Base-by-base conservation (phyloP, 2,888 invertebrate species). In the Aporophyla lueneburgensis region DNA sequence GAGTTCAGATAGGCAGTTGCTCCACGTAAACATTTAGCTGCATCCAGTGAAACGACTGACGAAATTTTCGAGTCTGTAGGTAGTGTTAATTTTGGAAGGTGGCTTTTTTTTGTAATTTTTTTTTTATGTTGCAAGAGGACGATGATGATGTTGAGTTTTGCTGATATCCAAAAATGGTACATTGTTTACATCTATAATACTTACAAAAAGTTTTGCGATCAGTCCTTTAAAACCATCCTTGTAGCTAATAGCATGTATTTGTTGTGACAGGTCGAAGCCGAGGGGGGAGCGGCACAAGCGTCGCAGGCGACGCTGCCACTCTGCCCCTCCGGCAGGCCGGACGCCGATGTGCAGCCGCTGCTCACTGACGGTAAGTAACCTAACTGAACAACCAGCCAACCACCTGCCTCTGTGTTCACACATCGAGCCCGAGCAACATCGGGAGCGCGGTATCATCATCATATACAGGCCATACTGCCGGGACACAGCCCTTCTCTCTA, bases 251-350 rank as follows among this genome's bases (percentile, higher is more conserved):
- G 27, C 24, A 16, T 67, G 56, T 62, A 10, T 40, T 14, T 69
- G 58, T 51, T 54, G n/a, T 49, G 14, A 21, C 92, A 96, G 96
- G 93, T 92, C 89, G 96, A 96, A 80, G 76, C 93, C 2, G 95
- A 96, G 68, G 94, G 93, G 16, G 94, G 91, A 4, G 90, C 89
- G 3, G 84, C 87, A 33, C 79, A 92, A 16, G 89, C 92, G 5
- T 92, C 95, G 16, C 92, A 94, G 0, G 91, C 92, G 27, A 90
- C 92, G 33, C 91, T 96, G 76, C 96, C 96, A 19, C 93, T 96
- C 2, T 96, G 96, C 76, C 96, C 96, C 4, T 87, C 94, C 21
- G 96, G 96, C 33, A 89, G 93, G 63, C 95, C 95, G 14, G 92
- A 95, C 78, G 92, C 88, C 7, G 96, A 95, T 58, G 91, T 89